Evolutionary conservation across 2,888 invertebrate genomes (phyloP), one percentile per base, ranked within the genome.

Genomic region (Caenorhabditis plicata): DNA sequence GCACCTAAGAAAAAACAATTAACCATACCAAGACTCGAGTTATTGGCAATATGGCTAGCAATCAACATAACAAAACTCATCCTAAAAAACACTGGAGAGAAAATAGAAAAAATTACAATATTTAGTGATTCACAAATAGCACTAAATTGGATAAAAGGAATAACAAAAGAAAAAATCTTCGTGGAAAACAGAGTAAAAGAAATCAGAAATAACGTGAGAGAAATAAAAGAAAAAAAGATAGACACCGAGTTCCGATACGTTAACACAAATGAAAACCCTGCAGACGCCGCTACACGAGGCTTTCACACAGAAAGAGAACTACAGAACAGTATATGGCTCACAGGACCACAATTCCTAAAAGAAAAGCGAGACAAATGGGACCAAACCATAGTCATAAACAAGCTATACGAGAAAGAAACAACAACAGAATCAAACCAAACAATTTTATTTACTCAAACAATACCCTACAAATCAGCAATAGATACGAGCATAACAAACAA

Each of bases 21-120:
- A 4, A 48, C 48, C 13, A 48, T 48, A 2, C 48, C 48, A 7
- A 40, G 23, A 48, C 26, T 48, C 20, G 48, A 48, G 41, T 17
- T 48, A 33, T 13, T 39, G 15, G 48, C 40, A 2, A 33, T 48
- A 9, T 7, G n/a, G 22, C 23, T 48, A 2, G 48, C 32, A 31
- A 17, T 22, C n/a, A 27, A 23, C 11, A 2, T 48, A 1, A 7
- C 32, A n/a, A 25, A 40, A 11, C 25, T 33, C 11, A 17, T 33
- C 1, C 23, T 32, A 3, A 13, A 40, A 9, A 19, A 48, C 20
- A 32, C 32, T 15, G 26, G 41, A 3, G 2, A 25, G 1, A 22
- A 22, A 22, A 2, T 33, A 15, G 17, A 32, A 20, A 40, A 38
- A 25, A 22, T 39, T 11, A 32, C 29, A 33, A n/a, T 48, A 8